These are phyloP conservation scores for Chaetogeoica ovagalla DNA, from an alignment of 2,888 invertebrate genomes.

Conservation along the genomic window DNA sequence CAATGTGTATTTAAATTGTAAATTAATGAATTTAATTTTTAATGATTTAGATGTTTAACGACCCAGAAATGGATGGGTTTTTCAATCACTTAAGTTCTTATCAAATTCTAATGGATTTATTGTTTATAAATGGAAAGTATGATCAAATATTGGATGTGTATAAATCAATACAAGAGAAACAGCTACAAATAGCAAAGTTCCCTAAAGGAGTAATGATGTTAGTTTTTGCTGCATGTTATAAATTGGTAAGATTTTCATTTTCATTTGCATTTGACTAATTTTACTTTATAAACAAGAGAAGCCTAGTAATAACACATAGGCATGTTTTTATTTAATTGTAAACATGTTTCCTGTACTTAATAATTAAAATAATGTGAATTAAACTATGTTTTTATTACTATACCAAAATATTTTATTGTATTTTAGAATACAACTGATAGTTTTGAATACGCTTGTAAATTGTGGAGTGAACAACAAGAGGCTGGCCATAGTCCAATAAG, in stretches of 20 bases:
- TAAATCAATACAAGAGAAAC: slow-evolving; percentile 66
- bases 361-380: no score
- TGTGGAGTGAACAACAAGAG: slow-evolving; percentile 67
- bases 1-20: not conserved
- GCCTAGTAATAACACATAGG: no score
- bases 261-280: not conserved
- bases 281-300: no score
- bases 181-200: slow-evolving; percentile 68
- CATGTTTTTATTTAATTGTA: no score
- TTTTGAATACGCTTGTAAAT: slow-evolving; percentile 66
- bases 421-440: slow-evolving; percentile 73
- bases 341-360: no score
- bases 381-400: no score
- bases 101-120: slow-evolving; percentile 72
- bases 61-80: slow-evolving; percentile 67
- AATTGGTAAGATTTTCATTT: slow-evolving; percentile 65
- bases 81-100: slow-evolving; percentile 73
- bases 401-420: slow-evolving; percentile 52
- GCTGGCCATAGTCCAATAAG: slow-evolving; percentile 67
- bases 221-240: slow-evolving; percentile 72
- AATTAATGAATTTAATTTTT: not conserved
- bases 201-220: slow-evolving; percentile 72
- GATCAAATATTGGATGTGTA: slow-evolving; percentile 69
- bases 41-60: slow-evolving; percentile 67
- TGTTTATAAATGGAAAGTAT: slow-evolving; percentile 71